A percentile compares a stretch with the other conserved stretches of the same genome.
Conservation (phyloP, 2,888 invertebrate genomes). For the Capitulum mitella region DNA sequence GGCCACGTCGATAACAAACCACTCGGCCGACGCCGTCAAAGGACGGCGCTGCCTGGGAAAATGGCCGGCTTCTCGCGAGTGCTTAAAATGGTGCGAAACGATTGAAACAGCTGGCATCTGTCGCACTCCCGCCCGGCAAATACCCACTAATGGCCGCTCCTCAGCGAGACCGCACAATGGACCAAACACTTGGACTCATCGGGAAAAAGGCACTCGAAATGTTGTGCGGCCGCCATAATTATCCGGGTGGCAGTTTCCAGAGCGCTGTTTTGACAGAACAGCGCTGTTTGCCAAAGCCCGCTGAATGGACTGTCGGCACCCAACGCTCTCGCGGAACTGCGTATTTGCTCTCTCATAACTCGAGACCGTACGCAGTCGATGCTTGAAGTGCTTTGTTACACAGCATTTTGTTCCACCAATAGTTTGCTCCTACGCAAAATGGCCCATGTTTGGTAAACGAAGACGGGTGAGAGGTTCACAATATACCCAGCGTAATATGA, state of each 20-base stretch:
- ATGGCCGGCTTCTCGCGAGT: not conserved
- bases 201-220: not conserved
- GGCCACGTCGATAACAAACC: not conserved
- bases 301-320: not conserved
- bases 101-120: not conserved
- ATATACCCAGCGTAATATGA: too few species aligned
- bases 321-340: too few species aligned
- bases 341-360: too few species aligned
- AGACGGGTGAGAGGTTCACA: too few species aligned
- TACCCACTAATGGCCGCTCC: not conserved
- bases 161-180: not conserved
- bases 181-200: not conserved
- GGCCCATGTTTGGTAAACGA: too few species aligned
- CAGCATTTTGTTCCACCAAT: too few species aligned
- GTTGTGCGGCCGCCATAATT: not conserved
- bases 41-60: not conserved
- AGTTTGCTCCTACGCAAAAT: too few species aligned
- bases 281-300: not conserved
- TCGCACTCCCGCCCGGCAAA: not conserved
- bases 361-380: too few species aligned
- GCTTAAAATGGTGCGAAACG: not conserved
- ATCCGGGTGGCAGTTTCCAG: not conserved
- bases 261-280: not conserved
- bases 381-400: too few species aligned
- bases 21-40: not conserved